phyloP scores from a whole-genome alignment of 2,888 invertebrate species.

The Drosophila vallismaia region DNA sequence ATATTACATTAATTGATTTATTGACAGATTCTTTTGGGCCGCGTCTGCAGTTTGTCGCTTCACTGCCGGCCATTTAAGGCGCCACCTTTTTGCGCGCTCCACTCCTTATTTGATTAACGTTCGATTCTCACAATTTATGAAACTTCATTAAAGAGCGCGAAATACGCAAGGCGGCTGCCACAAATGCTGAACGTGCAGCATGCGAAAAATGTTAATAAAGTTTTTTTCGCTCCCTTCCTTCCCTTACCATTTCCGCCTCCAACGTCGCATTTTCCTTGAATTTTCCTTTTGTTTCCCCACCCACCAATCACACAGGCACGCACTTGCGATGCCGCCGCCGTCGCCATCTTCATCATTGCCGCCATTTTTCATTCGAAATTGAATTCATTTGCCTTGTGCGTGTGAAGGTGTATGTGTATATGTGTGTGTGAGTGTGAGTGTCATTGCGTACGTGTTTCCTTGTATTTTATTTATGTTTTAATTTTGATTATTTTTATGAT shows the following conservation, averaged over 20 bases:
- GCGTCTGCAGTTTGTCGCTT: constrained; percentile 64
- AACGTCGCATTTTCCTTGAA: constrained; percentile 11
- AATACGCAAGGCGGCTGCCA: constrained; percentile 54
- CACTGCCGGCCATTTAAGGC: constrained; percentile 65
- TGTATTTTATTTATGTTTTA: constrained; percentile 60
- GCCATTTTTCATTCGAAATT: constrained; percentile 74
- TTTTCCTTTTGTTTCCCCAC: constrained; percentile 30
- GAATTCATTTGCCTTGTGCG: constrained; percentile 63
- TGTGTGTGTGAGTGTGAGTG: constrained; percentile 12
- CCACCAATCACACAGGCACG: constrained; percentile 42
- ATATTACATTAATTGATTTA: constrained; percentile 75
- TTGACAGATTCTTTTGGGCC: constrained; percentile 70
- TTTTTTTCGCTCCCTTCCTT: constrained; percentile 45
- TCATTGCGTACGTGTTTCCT: constrained; percentile 50
- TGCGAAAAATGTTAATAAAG: constrained; percentile 77
- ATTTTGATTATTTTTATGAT: constrained; percentile 49
- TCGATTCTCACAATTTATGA: constrained; percentile 75
- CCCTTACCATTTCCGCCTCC: neutral
- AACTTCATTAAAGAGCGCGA: constrained; percentile 73
- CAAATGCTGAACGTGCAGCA: constrained; percentile 65
- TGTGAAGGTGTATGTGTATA: constrained; percentile 10
- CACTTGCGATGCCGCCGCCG: constrained; percentile 29
- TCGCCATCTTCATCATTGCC: constrained; percentile 70
- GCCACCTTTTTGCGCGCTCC: constrained; percentile 36
- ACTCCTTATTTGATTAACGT: constrained; percentile 75